Evolutionary conservation across 2,113 vertebrate genomes (phyloP), one percentile per base, ranked within the genome.

Genomic region (Glaucomys volans): DNA sequence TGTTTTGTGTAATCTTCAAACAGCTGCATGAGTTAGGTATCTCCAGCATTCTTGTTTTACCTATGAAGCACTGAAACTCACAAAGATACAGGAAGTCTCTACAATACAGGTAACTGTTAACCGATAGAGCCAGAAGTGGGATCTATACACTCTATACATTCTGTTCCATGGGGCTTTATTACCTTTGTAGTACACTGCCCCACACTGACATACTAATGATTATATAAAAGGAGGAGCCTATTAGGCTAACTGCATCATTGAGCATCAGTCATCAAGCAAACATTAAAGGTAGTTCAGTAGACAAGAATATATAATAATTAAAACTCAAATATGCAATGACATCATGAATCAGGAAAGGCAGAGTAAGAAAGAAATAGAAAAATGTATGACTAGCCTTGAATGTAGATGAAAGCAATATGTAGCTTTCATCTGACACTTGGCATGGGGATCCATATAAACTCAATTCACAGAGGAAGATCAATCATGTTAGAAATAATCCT

Each of bases 241-340:
- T 64, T 72, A 85, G 74, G 10, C 35, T 88, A 88, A 13, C 30
- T 14, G 88, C 87, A 91, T 88, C 79, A 64, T 50, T 75, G 91
- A 96, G 47, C 16, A 94, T 59, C 59, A 87, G 50, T 64, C 50
- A 85, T 77, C 57, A 87, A 71, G 14, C 14, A 40, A 91, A 85
- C 30, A 86, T 24, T 77, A 85, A 93, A 80, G 30, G 84, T 30
- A 72, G 54, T 80, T 94, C 20, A 91, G 57, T 37, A 52, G 44
- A 57, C 52, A 89, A 90, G 28, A 77, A 88, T 72, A 81, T 81
- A 67, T 66, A 82, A 88, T 66, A 88, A 91, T 86, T 91, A 66
- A 86, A 85, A 85, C 52, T 86, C 18, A 94, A 89, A 86, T 76
- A 82, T 79, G 7, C 52, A 92, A 44, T 84, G 14, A 64, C 47